Evolutionary conservation across 2,113 vertebrate genomes (phyloP).

Genomic region (Brachyhypopomus gauderio): DNA sequence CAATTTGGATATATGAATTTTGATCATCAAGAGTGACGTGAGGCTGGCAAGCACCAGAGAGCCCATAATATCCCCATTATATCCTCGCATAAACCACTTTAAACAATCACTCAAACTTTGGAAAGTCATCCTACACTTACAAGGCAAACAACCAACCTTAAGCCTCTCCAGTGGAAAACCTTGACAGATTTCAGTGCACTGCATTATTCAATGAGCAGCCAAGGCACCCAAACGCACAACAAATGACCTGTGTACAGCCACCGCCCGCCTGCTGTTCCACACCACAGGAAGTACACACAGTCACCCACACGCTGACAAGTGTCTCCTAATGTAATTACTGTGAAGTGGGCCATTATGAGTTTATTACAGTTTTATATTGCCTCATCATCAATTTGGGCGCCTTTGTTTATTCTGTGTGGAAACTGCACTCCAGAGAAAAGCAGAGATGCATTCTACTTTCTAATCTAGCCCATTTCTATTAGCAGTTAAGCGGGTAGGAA

Average conservation of each 20-base stretch:
- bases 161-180: background rate
- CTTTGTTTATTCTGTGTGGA: background rate
- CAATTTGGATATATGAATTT: constrained; percentile 7
- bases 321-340: constrained; percentile 1
- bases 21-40: background rate
- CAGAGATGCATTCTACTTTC: no score
- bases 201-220: no score
- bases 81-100: no score
- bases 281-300: no score
- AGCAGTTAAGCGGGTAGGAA: background rate
- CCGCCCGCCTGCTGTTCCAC: background rate
- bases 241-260: background rate
- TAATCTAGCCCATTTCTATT: background rate
- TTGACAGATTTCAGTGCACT: no score
- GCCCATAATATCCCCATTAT: background rate
- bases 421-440: background rate
- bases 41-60: background rate
- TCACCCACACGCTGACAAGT: background rate
- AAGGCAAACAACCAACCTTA: background rate
- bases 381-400: background rate
- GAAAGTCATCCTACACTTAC: no score
- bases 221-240: background rate
- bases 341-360: background rate
- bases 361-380: constrained; percentile 10
- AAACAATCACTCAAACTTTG: no score